phyloP scores from a whole-genome alignment of 2,888 invertebrate species.

The Doris montereyensis region DNA sequence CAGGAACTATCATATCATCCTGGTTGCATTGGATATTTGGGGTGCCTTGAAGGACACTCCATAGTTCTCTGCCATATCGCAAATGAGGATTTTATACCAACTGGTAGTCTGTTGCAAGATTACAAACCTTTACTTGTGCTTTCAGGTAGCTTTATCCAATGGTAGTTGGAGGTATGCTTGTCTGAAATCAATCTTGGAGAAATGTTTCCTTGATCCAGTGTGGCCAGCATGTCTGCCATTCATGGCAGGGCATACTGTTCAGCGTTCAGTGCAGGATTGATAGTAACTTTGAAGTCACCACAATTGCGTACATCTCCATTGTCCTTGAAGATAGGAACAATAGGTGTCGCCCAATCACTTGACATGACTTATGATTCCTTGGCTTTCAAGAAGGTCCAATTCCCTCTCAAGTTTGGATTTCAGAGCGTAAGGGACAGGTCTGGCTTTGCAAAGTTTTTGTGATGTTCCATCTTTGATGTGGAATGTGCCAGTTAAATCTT shows the following conservation, averaged over 20 bases:
- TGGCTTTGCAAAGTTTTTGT: not conserved
- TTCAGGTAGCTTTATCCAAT: constrained; percentile 45
- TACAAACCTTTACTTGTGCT: constrained; percentile 50
- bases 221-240: constrained; percentile 28
- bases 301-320: constrained; percentile 23
- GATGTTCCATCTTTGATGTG: not conserved
- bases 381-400: constrained; percentile 32
- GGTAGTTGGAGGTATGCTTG: constrained; percentile 49
- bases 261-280: too few species aligned
- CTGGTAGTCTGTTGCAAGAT: constrained; percentile 45
- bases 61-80: constrained; percentile 48
- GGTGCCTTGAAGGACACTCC: constrained; percentile 48
- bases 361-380: too few species aligned
- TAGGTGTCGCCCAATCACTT: too few species aligned
- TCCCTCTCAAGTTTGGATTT: constrained; percentile 27
- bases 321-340: too few species aligned
- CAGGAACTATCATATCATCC: too few species aligned
- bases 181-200: constrained; percentile 48
- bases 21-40: constrained; percentile 40
- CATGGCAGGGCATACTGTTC: constrained; percentile 38
- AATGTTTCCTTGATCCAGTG: too few species aligned
- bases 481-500: too few species aligned
- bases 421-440: not conserved
- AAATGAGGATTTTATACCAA: constrained; percentile 44
- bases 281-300: constrained; percentile 31